Evolutionary conservation across 2,797 vertebrate genomes (phyloP), one percentile per base, ranked within the genome.

Genomic region (Malacoraja senta): DNA sequence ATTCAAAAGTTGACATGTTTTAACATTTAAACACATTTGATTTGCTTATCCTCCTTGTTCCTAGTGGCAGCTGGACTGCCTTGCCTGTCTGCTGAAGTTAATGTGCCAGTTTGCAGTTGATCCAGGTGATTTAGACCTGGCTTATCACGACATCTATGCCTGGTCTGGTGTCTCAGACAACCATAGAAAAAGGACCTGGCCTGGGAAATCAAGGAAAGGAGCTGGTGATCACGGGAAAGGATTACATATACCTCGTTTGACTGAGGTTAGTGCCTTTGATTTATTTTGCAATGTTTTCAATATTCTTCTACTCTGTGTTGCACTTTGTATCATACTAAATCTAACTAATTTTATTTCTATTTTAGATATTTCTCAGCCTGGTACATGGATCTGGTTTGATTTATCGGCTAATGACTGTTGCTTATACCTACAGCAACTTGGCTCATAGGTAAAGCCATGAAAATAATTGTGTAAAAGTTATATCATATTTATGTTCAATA

Each of bases 31-130:
- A 93, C 24, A 17, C 80, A 35, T 65, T 63, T 84, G 13, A 79
- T n/a, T 21, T 78, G 29, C 15, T 63, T 79, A 44, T 13, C 72
- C 17, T 83, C 83, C 79, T 77, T 26, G 21, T 76, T 92, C 71
- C 13, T 76, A 99, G 99, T 99, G 99, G 99, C 97, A 99, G 95
- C 97, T 99, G 94, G 99, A 99, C 96, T 99, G 98, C 95, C 97
- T 99, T 93, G 99, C 99, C 83, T 99, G 99, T 95, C 97, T 99
- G 95, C 96, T 99, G 95, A 99, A 99, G 96, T 96, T 99, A 93
- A 99, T 99, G 95, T 99, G 98, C 96, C 99, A 99, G 96, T 99
- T 99, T 95, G 99, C 98, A 0, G 98, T 99, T 95, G 99, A 99
- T 95, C 98, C 99, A 0, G 97, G 98, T 0, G 98, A 99, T 95